Base-by-base conservation (phyloP, 2,113 vertebrate species). In the Emberiza fucata region DNA sequence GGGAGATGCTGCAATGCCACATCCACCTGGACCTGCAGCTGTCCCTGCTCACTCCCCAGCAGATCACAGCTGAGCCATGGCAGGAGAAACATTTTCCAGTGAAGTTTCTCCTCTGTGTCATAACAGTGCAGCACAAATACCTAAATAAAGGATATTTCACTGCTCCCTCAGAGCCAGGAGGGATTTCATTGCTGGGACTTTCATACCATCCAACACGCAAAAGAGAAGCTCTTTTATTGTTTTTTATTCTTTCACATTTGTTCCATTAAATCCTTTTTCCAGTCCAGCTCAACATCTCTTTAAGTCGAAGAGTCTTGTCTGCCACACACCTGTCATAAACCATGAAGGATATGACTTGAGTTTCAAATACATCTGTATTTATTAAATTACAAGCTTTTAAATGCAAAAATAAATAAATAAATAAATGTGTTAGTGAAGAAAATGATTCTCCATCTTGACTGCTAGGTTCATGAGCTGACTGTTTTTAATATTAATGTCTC, bases 341-440 rank as follows among this genome's bases (percentile, higher is more conserved):
- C 2, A 42, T 8, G 33, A 9, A 84, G 35, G 35, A 29, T 42
- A 33, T 0, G 1, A 70, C 2, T 5, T 29, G 54, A 66, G 15
- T 59, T 78, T 68, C 64, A 66, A 73, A 63, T 8, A 33, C 22
- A 48, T 48, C 47, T 48, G 47, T 48, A 48, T 48, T 48, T 48
- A 24, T 48, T 48, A 24, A 48, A 48, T 48, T 14, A 48, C 47
- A 48, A 13, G 14, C 47, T 24, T 48, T 48, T 14, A 48, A 14
- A 48, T 48, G 23, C 47, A 48, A 70, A 70, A 61, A 13, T n/a
- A n/a, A 14, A 37, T 37, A 37, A 20, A 28, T 6, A 33, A 70
- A 73, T 37, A 54, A 20, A 3, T 4, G 20, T 11, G 11, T 15
- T n/a, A 7, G 21, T 5, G 27, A 6, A 18, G 35, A 45, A 66